A percentile compares a stretch with the other conserved stretches of the same genome.
Evolutionary conservation across 2,113 vertebrate genomes (phyloP).

Genomic region (Nerophis ophidion): DNA sequence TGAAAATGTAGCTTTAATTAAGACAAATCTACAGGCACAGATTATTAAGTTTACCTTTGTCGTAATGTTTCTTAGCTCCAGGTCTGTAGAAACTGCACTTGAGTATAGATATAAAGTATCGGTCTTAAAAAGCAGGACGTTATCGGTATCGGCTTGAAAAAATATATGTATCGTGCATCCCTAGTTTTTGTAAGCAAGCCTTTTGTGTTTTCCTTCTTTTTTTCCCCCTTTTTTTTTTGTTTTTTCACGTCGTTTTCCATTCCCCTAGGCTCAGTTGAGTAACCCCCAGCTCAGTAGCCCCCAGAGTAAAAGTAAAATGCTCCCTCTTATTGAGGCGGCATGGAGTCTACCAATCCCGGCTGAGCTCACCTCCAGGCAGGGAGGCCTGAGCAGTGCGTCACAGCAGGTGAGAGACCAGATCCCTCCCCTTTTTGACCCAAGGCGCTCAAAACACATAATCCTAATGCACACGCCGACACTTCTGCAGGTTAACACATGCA

Average conservation of each 20-base stretch:
- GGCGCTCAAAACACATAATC: conserved; percentile 10
- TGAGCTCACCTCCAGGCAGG: conserved; percentile 99
- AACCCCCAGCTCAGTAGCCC: conserved; percentile 99
- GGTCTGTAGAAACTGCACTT: no score
- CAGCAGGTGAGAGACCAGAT: conserved; percentile 98
- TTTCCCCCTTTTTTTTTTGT: conserved; percentile 43
- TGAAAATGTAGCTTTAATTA: no score
- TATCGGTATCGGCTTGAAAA: no score
- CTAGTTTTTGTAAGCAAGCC: background rate
- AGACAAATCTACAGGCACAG: no score
- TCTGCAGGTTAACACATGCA: conserved; percentile 26
- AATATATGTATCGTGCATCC: background rate
- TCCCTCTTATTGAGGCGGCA: conserved; percentile 99
- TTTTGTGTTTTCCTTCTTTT: conserved; percentile 32
- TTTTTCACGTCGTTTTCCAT: conserved; percentile 72
- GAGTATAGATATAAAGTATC: no score
- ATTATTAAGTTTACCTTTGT: no score
- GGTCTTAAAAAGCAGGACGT: no score
- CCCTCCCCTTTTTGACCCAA: conserved; percentile 17
- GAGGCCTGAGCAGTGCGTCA: conserved; percentile 98
- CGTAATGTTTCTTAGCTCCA: no score
- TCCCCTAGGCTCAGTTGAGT: conserved; percentile 99
- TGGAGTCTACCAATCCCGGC: conserved; percentile 99
- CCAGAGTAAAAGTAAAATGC: conserved; percentile 99
- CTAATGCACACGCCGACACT: conserved; percentile 22